phyloP scores from a whole-genome alignment of 2,113 vertebrate genomes.

The Catagonus wagneri region DNA sequence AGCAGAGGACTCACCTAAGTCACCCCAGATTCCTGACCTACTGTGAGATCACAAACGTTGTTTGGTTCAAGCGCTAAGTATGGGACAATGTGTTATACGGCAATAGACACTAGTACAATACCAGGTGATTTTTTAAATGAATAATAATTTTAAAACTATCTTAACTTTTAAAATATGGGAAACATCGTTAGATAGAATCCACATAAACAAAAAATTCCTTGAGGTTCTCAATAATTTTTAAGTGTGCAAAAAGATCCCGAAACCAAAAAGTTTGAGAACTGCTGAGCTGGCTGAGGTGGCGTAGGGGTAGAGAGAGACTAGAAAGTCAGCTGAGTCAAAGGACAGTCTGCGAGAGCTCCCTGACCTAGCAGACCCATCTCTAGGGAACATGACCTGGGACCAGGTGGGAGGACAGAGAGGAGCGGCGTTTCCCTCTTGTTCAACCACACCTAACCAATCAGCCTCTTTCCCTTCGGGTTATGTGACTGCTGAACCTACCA shows the following conservation, averaged over 20 bases:
- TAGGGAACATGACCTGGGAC: background rate
- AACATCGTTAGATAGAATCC: background rate
- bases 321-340: background rate
- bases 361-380: background rate
- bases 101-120: background rate
- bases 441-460: background rate
- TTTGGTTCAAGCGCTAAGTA: background rate
- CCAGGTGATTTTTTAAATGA: background rate
- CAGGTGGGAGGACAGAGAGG: background rate
- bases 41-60: background rate
- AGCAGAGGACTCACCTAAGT: background rate
- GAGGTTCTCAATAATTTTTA: background rate
- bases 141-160: background rate
- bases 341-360: background rate
- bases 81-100: background rate
- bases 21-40: background rate
- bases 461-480: background rate
- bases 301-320: background rate
- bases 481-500: background rate
- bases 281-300: background rate
- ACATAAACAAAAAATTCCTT: constrained; percentile 31
- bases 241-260: background rate
- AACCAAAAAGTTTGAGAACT: constrained; percentile 10
- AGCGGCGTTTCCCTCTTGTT: background rate
- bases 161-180: constrained; percentile 38